phyloP scores from a whole-genome alignment of 1,140 invertebrate species.

The Drosophila tristis region DNA sequence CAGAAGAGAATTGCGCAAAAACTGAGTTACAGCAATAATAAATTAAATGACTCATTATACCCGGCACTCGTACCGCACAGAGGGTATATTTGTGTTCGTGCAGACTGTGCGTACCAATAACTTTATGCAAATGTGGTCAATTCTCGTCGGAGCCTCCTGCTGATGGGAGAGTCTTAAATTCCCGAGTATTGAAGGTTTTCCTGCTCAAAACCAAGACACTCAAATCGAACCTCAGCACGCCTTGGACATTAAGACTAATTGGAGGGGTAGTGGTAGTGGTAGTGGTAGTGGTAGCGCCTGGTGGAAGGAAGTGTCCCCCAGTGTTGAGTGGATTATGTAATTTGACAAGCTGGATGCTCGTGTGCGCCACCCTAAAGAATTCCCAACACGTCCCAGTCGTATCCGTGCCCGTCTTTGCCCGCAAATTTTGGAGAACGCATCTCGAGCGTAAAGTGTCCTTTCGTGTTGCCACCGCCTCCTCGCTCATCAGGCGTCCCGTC shows the following conservation, averaged over 20 bases:
- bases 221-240: conserved; percentile 58
- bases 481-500: conserved; percentile 19
- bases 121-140: no score
- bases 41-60: conserved; percentile 36
- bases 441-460: conserved; percentile 80
- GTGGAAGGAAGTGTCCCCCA: background rate
- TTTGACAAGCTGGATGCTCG: conserved; percentile 39
- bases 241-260: conserved; percentile 51
- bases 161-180: background rate
- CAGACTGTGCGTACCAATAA: no score
- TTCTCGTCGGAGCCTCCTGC: no score
- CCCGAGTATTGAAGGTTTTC: background rate
- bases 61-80: background rate
- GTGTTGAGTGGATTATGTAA: conserved; percentile 58
- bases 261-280: background rate
- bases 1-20: conserved; percentile 61
- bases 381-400: conserved; percentile 67
- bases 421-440: conserved; percentile 61
- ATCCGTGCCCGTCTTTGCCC: conserved; percentile 55
- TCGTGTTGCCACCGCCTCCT: conserved; percentile 52
- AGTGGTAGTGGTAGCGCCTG: background rate
- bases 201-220: conserved; percentile 13
- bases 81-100: background rate
- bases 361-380: conserved; percentile 38
- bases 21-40: conserved; percentile 21